Evolutionary conservation across 1,140 invertebrate species (phyloP).

Genomic region (Chelonus insularis): DNA sequence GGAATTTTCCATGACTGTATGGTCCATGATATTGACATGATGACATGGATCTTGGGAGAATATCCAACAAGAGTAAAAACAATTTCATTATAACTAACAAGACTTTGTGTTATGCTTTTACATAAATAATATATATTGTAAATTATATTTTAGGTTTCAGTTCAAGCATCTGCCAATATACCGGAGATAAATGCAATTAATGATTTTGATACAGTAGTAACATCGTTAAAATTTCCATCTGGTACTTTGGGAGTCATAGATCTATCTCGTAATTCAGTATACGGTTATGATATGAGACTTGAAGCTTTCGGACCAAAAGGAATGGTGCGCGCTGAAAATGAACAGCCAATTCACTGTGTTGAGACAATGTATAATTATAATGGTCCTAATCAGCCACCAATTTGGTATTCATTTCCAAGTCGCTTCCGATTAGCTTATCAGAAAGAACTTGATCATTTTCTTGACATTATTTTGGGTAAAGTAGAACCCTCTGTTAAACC

Average conservation of each 20-base stretch:
- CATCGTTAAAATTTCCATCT: conserved; percentile 66
- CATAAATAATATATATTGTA: not conserved
- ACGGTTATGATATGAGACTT: conserved; percentile 73
- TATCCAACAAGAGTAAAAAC: conserved; percentile 57
- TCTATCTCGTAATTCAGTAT: conserved; percentile 65
- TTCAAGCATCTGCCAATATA: conserved; percentile 60
- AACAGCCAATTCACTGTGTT: conserved; percentile 60
- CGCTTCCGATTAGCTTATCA: conserved; percentile 65
- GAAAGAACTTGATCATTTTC: conserved; percentile 68
- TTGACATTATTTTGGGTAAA: conserved; percentile 63
- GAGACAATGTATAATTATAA: conserved; percentile 51
- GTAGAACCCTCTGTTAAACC: conserved; percentile 50
- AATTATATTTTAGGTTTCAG: conserved; percentile 54
- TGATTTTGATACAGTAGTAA: conserved; percentile 70
- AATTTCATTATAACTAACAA: no score
- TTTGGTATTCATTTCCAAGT: conserved; percentile 68
- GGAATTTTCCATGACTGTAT: conserved; percentile 76
- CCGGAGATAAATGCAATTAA: conserved; percentile 65
- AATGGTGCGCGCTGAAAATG: conserved; percentile 64
- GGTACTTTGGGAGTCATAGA: conserved; percentile 69
- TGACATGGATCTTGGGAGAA: conserved; percentile 67
- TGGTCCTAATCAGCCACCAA: conserved; percentile 59
- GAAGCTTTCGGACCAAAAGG: conserved; percentile 69
- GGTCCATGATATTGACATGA: conserved; percentile 73
- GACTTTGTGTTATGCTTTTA: conserved; percentile 13